Evolutionary conservation across 2,888 invertebrate genomes (phyloP).

Genomic region (Steinernema hermaphroditum): DNA sequence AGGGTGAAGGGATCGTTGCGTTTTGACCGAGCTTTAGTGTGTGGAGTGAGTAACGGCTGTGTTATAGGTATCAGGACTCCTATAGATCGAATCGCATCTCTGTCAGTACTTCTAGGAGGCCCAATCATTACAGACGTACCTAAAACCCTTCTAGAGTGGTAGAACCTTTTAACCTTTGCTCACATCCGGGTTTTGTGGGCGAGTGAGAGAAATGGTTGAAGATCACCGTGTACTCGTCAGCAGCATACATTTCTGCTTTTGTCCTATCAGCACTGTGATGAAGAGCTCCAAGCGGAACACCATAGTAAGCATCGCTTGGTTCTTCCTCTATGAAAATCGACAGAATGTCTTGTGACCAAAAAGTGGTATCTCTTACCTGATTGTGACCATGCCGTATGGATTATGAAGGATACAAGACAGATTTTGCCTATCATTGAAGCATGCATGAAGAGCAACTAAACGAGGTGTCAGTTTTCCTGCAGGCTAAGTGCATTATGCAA

Average conservation of each 20-base stretch:
- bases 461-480: not conserved
- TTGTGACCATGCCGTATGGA: not conserved
- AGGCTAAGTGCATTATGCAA: constrained; percentile 22
- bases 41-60: constrained; percentile 32
- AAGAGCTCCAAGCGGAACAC: constrained; percentile 52
- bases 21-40: constrained; percentile 12
- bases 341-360: not conserved
- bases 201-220: constrained; percentile 52
- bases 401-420: not conserved
- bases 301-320: constrained; percentile 40
- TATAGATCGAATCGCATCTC: constrained; percentile 38
- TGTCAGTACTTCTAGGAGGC: constrained; percentile 42
- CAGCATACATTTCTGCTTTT: constrained; percentile 52
- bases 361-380: not conserved
- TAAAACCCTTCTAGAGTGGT: not conserved
- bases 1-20: constrained; percentile 1
- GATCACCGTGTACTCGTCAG: constrained; percentile 49
- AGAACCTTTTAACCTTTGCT: too few relatives aligned
- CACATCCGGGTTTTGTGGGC: constrained; percentile 42
- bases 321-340: not conserved
- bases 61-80: constrained; percentile 44
- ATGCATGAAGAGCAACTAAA: not conserved
- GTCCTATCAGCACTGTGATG: constrained; percentile 49
- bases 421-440: not conserved
- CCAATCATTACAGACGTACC: constrained; percentile 42